These are phyloP conservation scores for Rousettus madagascariensis DNA, from an alignment of 2,797 vertebrate species.

Conservation along the genomic window DNA sequence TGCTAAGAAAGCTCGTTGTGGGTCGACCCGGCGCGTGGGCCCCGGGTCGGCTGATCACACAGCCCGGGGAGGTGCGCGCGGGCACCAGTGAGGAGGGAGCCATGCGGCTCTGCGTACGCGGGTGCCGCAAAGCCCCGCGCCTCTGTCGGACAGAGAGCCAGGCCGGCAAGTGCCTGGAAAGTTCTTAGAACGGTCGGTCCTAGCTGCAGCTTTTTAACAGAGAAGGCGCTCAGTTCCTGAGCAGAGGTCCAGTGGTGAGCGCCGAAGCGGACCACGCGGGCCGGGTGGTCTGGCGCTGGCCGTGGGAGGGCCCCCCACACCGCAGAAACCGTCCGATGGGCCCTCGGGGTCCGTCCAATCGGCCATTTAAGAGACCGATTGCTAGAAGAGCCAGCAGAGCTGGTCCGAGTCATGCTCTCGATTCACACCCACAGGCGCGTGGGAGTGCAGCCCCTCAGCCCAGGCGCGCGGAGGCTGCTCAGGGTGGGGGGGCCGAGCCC, in stretches of 20 bases:
- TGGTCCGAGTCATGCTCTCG: background rate
- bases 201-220: no score
- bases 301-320: fast-evolving
- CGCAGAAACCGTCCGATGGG: fast-evolving
- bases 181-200: background rate
- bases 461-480: fast-evolving
- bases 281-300: background rate
- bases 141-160: background rate
- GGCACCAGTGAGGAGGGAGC: background rate
- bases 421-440: fast-evolving
- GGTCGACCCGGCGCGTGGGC: fast-evolving
- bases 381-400: background rate
- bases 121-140: fast-evolving
- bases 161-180: background rate
- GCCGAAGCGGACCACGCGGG: background rate
- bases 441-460: no score
- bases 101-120: fast-evolving
- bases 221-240: background rate
- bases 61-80: fast-evolving
- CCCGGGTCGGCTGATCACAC: fast-evolving
- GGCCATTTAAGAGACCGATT: background rate
- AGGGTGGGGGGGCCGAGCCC: fast-evolving
- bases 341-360: background rate
- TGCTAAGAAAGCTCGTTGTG: background rate
- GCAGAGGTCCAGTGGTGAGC: background rate